Conservation (phyloP, 2,113 vertebrate genomes). For the Muscicapa adusta region DNA sequence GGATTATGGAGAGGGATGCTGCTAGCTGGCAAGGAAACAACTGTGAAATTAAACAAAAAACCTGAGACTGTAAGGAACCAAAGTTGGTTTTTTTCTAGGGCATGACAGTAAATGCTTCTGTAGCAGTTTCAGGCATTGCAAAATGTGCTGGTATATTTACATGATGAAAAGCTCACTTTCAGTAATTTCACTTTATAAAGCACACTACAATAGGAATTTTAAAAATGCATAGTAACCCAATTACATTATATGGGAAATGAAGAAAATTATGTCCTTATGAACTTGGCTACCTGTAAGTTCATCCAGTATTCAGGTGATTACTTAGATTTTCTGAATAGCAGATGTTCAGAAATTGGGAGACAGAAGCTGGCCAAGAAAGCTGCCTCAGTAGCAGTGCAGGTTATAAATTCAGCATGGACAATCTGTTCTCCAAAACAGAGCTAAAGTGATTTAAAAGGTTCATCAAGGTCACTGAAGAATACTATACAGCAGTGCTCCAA, state of each 20-base stretch:
- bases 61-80: background rate
- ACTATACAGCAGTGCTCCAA: background rate
- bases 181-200: background rate
- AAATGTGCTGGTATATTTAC: background rate
- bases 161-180: background rate
- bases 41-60: background rate
- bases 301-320: background rate
- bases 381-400: background rate
- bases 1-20: background rate
- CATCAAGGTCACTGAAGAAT: slow-evolving; percentile 40
- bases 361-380: slow-evolving; percentile 30
- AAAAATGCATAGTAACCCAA: background rate
- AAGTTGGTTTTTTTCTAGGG: background rate
- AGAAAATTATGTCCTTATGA: background rate
- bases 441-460: slow-evolving; percentile 54
- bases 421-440: slow-evolving; percentile 51
- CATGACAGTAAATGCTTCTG: background rate
- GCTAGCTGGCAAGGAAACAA: background rate
- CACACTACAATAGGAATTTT: background rate
- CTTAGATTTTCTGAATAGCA: slow-evolving; percentile 22
- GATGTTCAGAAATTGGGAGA: slow-evolving; percentile 19
- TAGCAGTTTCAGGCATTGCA: background rate
- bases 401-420: slow-evolving; percentile 46
- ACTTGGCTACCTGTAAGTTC: background rate
- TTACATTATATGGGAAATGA: background rate